A percentile compares a stretch with the other conserved stretches of the same genome.
phyloP scores from a whole-genome alignment of 2,797 vertebrate species.

The Dromococcyx pavoninus region DNA sequence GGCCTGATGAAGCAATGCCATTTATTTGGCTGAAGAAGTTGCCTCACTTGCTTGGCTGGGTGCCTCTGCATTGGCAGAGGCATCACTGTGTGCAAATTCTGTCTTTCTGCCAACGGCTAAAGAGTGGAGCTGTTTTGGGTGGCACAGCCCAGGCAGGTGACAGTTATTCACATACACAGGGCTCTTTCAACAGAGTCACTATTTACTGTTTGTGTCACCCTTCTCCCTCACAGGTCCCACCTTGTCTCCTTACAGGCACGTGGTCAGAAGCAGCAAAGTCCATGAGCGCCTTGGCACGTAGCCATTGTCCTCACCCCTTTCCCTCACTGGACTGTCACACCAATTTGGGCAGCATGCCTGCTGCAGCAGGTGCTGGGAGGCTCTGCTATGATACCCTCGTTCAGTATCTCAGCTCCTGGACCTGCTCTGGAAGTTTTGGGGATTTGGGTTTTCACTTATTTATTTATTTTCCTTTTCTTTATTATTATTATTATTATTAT shows the following conservation, averaged over 20 bases:
- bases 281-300: fast-evolving
- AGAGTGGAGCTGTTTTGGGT: background rate
- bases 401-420: background rate
- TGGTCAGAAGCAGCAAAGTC: background rate
- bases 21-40: background rate
- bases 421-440: background rate
- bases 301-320: background rate
- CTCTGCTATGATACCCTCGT: background rate
- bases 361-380: background rate
- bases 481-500: too few relatives aligned
- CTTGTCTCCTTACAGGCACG: background rate
- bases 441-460: background rate
- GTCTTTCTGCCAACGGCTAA: background rate
- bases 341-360: background rate
- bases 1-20: background rate
- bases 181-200: background rate
- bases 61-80: background rate
- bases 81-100: fast-evolving
- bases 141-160: background rate
- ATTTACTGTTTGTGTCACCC: background rate
- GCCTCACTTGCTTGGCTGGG: background rate
- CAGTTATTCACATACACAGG: fast-evolving
- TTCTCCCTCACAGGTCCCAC: background rate
- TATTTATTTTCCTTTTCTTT: too few relatives aligned
- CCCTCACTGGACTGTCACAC: background rate